Percentiles rank a stretch among this genome's conserved stretches.
phyloP scores from a whole-genome alignment of 2,888 invertebrate species.

The Kuschelorhynchus macadamiae region DNA sequence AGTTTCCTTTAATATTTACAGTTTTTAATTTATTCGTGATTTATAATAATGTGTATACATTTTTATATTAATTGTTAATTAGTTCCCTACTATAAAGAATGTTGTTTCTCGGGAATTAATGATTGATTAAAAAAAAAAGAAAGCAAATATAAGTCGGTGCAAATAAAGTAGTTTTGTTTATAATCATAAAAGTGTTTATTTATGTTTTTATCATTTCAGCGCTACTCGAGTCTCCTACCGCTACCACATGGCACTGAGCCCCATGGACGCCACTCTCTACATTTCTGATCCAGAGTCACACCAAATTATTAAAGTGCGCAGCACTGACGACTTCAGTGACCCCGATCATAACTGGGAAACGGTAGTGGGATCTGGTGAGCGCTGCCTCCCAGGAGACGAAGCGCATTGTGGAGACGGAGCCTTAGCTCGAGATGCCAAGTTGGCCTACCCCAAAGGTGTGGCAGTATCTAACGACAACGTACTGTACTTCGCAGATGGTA shows the following conservation, averaged over 20 bases:
- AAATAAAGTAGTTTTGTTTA: too few species aligned
- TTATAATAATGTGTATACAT: too few species aligned
- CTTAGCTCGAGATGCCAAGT: conserved; percentile 90
- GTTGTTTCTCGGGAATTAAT: too few species aligned
- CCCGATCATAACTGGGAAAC: conserved; percentile 96
- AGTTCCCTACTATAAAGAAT: too few species aligned
- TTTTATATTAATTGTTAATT: too few species aligned
- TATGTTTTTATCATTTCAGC: conserved; percentile 71
- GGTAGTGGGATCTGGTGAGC: conserved; percentile 93
- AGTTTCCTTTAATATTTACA: too few species aligned
- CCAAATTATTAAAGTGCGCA: conserved; percentile 90
- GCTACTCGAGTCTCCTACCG: conserved; percentile 95
- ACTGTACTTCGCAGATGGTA: conserved; percentile 95
- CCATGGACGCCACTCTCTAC: conserved; percentile 92
- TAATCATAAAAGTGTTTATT: background rate
- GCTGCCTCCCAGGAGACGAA: conserved; percentile 93
- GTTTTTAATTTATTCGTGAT: too few species aligned
- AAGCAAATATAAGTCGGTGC: too few species aligned
- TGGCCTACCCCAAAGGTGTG: conserved; percentile 97
- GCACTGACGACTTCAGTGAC: conserved; percentile 85
- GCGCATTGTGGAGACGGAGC: conserved; percentile 98
- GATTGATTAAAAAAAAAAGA: too few species aligned
- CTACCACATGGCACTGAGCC: conserved; percentile 96
- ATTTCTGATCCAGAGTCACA: conserved; percentile 97
- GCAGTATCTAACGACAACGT: conserved; percentile 94